Base-by-base conservation (phyloP, 2,797 vertebrate genomes). In the Aeoliscus strigatus region DNA sequence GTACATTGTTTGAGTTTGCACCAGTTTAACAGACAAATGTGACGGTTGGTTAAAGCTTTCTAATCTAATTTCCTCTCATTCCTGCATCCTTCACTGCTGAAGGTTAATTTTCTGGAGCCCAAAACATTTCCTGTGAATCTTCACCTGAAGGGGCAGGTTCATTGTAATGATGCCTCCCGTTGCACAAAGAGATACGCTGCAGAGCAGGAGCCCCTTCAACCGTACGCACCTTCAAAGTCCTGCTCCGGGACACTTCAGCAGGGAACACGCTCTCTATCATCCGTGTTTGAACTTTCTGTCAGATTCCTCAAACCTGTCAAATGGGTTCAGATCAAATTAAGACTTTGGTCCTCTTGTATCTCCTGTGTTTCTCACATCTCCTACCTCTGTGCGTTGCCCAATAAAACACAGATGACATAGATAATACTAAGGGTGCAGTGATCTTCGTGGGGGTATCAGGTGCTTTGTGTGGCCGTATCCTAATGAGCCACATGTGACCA, bases 401-500 rank as follows among this genome's bases (percentile, higher is more conserved):
- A 39, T 42, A 42, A 61, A 60, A 48, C 31, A 56, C 39, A 61
- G 37, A 70, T 69, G 16, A 56, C 47, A 54, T 71, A 15, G 55
- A 70, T 63, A 55, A 61, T 70, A 77, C 39, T 68, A 12, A 15
- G 55, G 75, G 67, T 63, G 65, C 26, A 25, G 51, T 25, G 25
- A 56, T 74, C 60, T 62, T 80, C 66, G 68, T 70, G 49, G 51
- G 78, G 79, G 81, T 71, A 62, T 77, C 83, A 85, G 83, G 81
- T 85, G 83, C 74, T 70, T 33, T 30, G 46, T 60, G 45, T 51
- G 63, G 73, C 48, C 60, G 50, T 34, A 24, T 24, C 77, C 75
- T 85, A 85, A 85, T 85, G 79, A 84, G 83, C 83, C 83, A 85
- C 81, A 85, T 85, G 83, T 77, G 83, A 83, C 81, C 77, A 79